These are phyloP conservation scores for Diplolepis rosae DNA, from an alignment of 2,888 invertebrate genomes.

Conservation along the genomic window DNA sequence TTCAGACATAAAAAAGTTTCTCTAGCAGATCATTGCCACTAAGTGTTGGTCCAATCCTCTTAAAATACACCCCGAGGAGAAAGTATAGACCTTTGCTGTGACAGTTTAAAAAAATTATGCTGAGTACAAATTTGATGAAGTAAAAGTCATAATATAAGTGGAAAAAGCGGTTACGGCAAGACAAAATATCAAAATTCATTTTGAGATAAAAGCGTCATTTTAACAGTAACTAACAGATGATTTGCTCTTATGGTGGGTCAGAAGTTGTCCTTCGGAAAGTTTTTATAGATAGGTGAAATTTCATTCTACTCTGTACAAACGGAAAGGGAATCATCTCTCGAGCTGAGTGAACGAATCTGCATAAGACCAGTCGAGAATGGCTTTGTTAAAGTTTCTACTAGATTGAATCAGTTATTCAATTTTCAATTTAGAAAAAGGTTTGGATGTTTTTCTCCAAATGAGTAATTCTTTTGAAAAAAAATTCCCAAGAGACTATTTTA, in stretches of 20 bases:
- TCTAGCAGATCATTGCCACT: background rate
- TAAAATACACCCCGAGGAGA: background rate
- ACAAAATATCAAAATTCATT: background rate
- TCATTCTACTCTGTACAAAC: background rate
- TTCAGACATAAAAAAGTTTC: slow-evolving; percentile 8
- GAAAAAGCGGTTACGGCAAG: background rate
- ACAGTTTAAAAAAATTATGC: background rate
- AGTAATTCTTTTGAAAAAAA: too few relatives aligned
- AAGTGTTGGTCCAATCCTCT: slow-evolving; percentile 6
- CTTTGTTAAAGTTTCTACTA: background rate
- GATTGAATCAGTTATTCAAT: background rate
- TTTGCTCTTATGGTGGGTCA: background rate
- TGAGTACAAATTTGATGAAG: background rate
- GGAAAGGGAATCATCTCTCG: too few relatives aligned
- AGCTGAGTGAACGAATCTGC: too few relatives aligned
- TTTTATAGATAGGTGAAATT: background rate
- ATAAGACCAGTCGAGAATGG: background rate
- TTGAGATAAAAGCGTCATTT: background rate
- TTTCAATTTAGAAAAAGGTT: background rate
- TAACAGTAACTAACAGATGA: too few relatives aligned
- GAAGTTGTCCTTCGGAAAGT: background rate
- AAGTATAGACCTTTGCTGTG: background rate
- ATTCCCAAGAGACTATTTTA: too few relatives aligned
- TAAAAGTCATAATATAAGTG: background rate
- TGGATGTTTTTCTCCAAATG: background rate